Evolutionary conservation across 2,113 vertebrate genomes (phyloP), one percentile per base, ranked within the genome.

Genomic region (Ariopsis seemanni): DNA sequence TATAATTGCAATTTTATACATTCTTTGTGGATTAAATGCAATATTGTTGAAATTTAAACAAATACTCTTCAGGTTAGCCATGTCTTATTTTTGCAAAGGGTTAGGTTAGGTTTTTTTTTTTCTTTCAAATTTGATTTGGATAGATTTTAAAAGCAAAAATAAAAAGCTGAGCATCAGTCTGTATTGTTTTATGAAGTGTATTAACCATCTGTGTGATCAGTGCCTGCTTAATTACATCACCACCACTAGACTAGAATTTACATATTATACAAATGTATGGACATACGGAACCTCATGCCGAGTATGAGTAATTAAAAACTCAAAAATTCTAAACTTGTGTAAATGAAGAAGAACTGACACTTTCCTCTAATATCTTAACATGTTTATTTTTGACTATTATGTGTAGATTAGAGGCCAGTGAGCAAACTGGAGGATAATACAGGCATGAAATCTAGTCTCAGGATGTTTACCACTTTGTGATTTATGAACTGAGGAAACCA

Each of bases 221-320:
- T 92, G 83, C 20, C 48, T 79, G 75, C 75, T 91, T 93, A 93
- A 93, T 94, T 90, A 91, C 88, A 81, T 88, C 69, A 30, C n/a
- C 88, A 86, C 62, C 88, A 89, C 88, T 82, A 57, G 82, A 91
- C 88, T 34, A 20, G 75, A 87, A 88, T 91, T 34, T 84, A 30
- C 30, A 1, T 30, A 65, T 83, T 85, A 88, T 83, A 84, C 83
- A 90, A 86, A 84, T 86, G 27, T 88, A 63, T 83, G 69, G 81
- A 77, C 80, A 30, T 62, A 48, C 85, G 65, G 27, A 85, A 82
- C 55, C 58, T 80, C 55, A 58, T 5, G 17, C 30, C 67, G 52
- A 89, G 86, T 11, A 74, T 81, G 7, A 69, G 55, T 72, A 81
- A 87, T 85, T 75, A 63, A 80, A 48, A 58, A 87, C 63, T 78